These are phyloP conservation scores for Phoxinus phoxinus DNA, from an alignment of 2,113 vertebrate species.

Conservation along the genomic window DNA sequence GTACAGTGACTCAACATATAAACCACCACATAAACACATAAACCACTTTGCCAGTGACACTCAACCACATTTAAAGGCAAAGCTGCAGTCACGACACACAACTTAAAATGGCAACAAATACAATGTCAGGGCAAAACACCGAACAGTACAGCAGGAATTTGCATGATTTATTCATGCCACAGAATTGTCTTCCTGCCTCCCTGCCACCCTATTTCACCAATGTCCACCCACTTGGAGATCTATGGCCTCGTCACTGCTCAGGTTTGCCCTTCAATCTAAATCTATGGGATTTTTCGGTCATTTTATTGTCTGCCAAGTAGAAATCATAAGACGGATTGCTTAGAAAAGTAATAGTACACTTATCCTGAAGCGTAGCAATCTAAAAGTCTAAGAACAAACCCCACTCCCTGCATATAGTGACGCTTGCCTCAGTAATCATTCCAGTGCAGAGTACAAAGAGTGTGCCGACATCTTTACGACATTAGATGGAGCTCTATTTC, in stretches of 20 bases:
- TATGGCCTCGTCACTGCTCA: neutral
- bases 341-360: neutral
- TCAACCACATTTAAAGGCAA: too few relatives aligned
- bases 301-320: neutral
- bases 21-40: neutral
- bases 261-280: neutral
- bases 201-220: neutral
- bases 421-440: neutral
- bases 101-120: neutral
- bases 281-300: neutral
- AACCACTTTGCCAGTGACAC: neutral
- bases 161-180: neutral
- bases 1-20: neutral
- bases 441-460: neutral
- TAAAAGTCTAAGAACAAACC: neutral
- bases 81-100: neutral
- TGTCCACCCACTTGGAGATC: neutral
- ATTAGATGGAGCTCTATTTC: slow-evolving; percentile 53
- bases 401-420: neutral
- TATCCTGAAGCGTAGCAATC: neutral
- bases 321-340: neutral
- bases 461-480: slow-evolving; percentile 18
- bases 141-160: neutral
- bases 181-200: neutral
- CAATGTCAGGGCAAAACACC: neutral